Base-by-base conservation (phyloP, 2,113 vertebrate genomes). In the Casuarius casuarius region DNA sequence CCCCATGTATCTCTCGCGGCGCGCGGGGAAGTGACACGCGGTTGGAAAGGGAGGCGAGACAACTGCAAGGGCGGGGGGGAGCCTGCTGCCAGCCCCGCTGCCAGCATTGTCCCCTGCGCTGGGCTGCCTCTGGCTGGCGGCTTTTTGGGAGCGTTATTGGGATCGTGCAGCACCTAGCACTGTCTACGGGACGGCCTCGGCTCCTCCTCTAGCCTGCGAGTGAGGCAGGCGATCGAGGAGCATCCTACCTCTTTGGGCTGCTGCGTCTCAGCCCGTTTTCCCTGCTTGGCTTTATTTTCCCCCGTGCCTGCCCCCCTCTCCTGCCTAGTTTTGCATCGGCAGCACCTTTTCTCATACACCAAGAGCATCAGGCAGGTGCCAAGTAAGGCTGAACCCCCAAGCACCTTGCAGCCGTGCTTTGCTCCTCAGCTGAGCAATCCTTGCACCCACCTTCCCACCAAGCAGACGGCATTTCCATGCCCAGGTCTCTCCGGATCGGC, bases 241-340 rank as follows among this genome's bases (percentile, higher is more conserved):
- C 0, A 1, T 13, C 46, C 46, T 48, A 48, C 18, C 46, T 6
- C 46, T 48, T 48, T 7, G 18, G 46, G 46, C 46, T 19, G 18
- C 46, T 48, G 46, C 46, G 7, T 48, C 46, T 48, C 46, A 48
- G 46, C 46, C 46, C 46, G 9, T 48, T 48, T 46, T 48, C 46
- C 46, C 46, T 48, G 46, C 17, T 19, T 18, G 7, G 18, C 46
- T 18, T 48, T 48, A 48, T 48, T 48, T 48, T 1, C 17, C 51
- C 10, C 7, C 0, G 0, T 7, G 0, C 28, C 35, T 4, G 1
- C 4, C 56, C 44, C 54, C 44, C 2, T 2, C n/a, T 16, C n/a
- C 28, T n/a, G 31, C 35, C 33, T 5, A 2, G 35, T 25, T 40
- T 12, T 29, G 22, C 76, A 33, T 28, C 65, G 40, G 23, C 15